Evolutionary conservation across 2,888 invertebrate genomes (phyloP), one percentile per base, ranked within the genome.

Genomic region (Melanostoma scalare): DNA sequence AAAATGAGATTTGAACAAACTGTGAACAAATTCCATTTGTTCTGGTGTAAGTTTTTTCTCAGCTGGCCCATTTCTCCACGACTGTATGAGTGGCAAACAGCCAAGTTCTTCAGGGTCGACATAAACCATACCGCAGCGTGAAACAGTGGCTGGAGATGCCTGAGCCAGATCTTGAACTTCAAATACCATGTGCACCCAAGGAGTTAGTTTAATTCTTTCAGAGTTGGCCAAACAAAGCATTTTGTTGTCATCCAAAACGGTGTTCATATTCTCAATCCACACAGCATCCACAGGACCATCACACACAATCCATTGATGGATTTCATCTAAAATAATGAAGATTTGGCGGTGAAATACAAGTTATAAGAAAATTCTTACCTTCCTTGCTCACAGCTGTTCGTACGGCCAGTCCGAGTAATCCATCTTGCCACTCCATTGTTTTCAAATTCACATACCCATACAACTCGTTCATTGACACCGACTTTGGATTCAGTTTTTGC

Each of bases 191-290:
- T 96, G 97, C 0, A 97, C 96, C 92, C 95, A 96, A 0, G 96
- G 95, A 0, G 97, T 96, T 35, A 97, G 93, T 90, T 97, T 97
- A 84, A 98, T 98, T 79, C 97, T 93, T 91, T 97, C 97, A 0
- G 97, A 97, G 92, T 97, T 97, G 1, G 97, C 97, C 44, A 98
- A 92, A 87, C 97, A 97, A 44, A 98, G 90, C 96, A 97, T 97
- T 92, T 97, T 98, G 90, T 98, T 98, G 89, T 98, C 97, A 88
- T 98, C 98, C 4, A 97, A 92, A 0, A 97, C 97, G 0, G 97
- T 97, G 90, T 97, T 97, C 94, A 98, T 94, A 89, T 97, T 97
- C 91, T 98, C 98, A 85, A 98, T 97, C 97, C 98, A 98, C 30
- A 97, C 95, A 0, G 97, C 97, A 90, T 97, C 97, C 0, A 98